Conservation (phyloP, 2,888 invertebrate genomes). For the Salpingus planirostris region DNA sequence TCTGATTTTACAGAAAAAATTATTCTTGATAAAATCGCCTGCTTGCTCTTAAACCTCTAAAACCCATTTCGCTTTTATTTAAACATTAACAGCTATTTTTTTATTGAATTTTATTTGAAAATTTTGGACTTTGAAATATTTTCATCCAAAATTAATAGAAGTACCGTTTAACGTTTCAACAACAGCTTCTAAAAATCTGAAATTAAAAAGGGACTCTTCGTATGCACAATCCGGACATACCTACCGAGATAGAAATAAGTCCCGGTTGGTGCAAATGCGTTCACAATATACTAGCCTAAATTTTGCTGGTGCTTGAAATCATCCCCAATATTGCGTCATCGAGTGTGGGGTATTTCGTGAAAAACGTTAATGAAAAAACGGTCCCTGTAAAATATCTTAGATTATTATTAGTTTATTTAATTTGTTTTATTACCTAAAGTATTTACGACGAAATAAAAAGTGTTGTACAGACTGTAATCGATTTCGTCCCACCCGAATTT, state of each 20-base stretch:
- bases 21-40: no score
- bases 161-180: conserved; percentile 42
- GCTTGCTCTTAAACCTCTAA: no score
- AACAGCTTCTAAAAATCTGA: conserved; percentile 42
- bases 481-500: conserved; percentile 52
- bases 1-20: no score
- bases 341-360: conserved; percentile 30
- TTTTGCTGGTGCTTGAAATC: conserved; percentile 34
- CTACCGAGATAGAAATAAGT: conserved; percentile 35
- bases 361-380: conserved; percentile 28
- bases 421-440: conserved; percentile 1
- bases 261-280: conserved; percentile 32
- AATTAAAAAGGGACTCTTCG: no score
- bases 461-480: conserved; percentile 49
- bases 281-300: conserved; percentile 31
- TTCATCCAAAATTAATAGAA: no score
- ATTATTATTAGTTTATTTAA: background rate
- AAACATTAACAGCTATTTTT: no score
- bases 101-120: no score
- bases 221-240: no score
- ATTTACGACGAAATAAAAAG: conserved; percentile 43
- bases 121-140: no score
- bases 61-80: no score
- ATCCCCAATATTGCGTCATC: conserved; percentile 35
- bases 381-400: conserved; percentile 29